Conservation (phyloP, 2,113 vertebrate species). For the Pristiophorus japonicus region DNA sequence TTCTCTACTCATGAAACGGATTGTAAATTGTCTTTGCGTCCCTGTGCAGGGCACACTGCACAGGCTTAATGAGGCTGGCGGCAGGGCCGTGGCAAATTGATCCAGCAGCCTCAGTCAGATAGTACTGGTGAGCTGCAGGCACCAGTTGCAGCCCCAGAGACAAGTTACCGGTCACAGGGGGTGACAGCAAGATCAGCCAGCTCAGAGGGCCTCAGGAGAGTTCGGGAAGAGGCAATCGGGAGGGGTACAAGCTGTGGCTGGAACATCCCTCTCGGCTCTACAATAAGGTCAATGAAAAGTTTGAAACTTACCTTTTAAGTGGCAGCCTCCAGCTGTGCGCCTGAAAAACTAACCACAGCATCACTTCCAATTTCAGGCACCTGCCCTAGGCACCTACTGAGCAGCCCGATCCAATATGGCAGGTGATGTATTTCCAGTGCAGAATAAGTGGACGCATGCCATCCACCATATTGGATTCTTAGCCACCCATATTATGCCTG, state of each 20-base stretch:
- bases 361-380: neutral
- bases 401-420: too few relatives aligned
- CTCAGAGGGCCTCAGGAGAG: neutral
- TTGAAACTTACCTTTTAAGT: neutral
- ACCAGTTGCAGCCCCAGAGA: neutral
- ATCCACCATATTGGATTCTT: too few relatives aligned
- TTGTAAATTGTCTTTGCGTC: neutral
- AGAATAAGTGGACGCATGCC: too few relatives aligned
- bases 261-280: neutral
- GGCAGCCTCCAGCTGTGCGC: neutral
- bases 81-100: neutral
- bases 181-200: neutral
- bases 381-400: neutral
- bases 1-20: neutral
- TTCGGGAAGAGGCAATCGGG: neutral
- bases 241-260: neutral
- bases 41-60: neutral
- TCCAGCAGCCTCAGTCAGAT: neutral
- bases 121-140: neutral
- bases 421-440: too few relatives aligned
- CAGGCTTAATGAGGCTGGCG: neutral
- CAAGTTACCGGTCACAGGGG: neutral
- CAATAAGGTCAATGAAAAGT: neutral
- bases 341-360: neutral
- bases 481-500: too few relatives aligned